Conservation (phyloP, 2,113 vertebrate species). For the Cinclus cinclus region DNA sequence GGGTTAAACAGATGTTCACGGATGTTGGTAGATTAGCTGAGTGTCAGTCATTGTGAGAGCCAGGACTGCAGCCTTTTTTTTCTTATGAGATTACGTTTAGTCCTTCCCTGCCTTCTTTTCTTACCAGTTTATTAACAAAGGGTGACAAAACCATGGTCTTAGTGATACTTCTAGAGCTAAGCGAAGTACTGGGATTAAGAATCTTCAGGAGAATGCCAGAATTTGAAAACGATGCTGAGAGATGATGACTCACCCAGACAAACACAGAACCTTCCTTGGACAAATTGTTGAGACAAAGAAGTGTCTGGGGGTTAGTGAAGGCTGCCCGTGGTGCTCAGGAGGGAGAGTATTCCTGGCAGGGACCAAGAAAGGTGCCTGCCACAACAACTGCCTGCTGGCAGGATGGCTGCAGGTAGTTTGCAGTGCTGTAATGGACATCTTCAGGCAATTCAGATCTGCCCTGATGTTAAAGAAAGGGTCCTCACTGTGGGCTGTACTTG, state of each 20-base stretch:
- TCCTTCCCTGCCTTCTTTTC: background rate
- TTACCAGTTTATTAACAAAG: background rate
- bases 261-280: background rate
- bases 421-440: background rate
- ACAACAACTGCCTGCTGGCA: fast-evolving
- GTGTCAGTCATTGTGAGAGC: background rate
- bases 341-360: background rate
- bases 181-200: background rate
- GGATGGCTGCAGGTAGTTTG: background rate
- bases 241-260: background rate
- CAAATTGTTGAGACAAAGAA: background rate
- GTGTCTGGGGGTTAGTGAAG: background rate
- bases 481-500: background rate
- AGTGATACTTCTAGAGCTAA: background rate
- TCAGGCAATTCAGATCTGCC: background rate
- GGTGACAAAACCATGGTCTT: background rate
- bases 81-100: background rate
- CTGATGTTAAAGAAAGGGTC: background rate
- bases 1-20: background rate
- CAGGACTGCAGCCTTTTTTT: background rate
- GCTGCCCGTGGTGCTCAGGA: background rate
- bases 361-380: background rate
- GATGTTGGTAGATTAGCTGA: background rate
- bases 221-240: background rate
- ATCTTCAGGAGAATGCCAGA: background rate